Evolutionary conservation across 2,888 invertebrate genomes (phyloP).

Genomic region (Sminthurinus aureus): DNA sequence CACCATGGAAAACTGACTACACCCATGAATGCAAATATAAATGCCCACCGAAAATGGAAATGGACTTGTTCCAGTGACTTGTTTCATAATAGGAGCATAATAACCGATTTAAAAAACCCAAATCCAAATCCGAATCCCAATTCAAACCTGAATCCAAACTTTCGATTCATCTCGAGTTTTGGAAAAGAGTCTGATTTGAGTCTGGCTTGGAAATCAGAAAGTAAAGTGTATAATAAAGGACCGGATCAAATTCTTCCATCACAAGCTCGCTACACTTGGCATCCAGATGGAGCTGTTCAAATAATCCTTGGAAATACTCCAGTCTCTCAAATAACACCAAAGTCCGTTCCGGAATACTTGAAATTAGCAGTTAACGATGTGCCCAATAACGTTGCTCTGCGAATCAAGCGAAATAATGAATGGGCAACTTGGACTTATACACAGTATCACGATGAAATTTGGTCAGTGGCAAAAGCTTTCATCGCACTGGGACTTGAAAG

Average conservation of each 20-base stretch:
- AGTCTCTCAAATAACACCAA: conserved; percentile 65
- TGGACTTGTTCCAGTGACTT: too few species aligned
- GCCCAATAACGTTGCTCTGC: conserved; percentile 73
- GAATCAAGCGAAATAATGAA: conserved; percentile 68
- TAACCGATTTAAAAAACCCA: background rate
- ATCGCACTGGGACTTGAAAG: conserved; percentile 82
- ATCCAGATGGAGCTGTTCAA: conserved; percentile 71
- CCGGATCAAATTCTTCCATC: conserved; percentile 76
- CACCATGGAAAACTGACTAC: too few species aligned
- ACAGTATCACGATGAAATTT: conserved; percentile 79
- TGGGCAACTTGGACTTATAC: conserved; percentile 67
- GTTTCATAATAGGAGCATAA: background rate
- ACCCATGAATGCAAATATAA: too few species aligned
- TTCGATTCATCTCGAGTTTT: background rate
- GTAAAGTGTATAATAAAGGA: conserved; percentile 64
- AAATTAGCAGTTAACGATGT: conserved; percentile 68
- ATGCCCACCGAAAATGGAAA: too few species aligned
- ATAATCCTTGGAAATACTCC: conserved; percentile 61
- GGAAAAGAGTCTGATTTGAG: background rate
- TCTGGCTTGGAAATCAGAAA: background rate
- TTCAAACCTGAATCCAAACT: background rate
- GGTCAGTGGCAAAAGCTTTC: conserved; percentile 83
- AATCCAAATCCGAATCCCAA: background rate
- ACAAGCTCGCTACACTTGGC: conserved; percentile 68
- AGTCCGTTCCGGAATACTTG: conserved; percentile 65